Base-by-base conservation (phyloP, 35 echinoderm and acorn worm species). In the Apostichopus californicus region DNA sequence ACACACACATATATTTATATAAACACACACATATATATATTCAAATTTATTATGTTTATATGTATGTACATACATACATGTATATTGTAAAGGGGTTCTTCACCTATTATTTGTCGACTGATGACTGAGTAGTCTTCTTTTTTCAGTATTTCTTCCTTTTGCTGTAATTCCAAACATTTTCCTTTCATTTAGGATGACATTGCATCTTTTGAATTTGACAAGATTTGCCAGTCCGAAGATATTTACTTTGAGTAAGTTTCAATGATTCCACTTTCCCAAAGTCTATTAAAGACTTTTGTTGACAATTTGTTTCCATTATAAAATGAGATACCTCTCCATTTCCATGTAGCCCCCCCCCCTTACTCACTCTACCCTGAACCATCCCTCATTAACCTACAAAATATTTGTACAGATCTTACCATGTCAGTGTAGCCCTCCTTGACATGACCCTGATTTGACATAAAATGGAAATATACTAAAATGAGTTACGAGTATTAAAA, bases 201-300 rank as follows among this genome's bases (percentile, higher is more conserved):
- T 17, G 22, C 46, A 66, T 89, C 63, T 17, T 89, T 89, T 73
- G 86, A 89, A 20, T 89, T 89, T 66, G 24, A 73, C 24, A 57
- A 89, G n/a, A 17, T 89, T 18, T 89, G 61, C 86, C 60, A 73
- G 34, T 23, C 57, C 5, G 86, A 89, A 22, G 86, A 89, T 54
- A 26, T 55, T 4, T 73, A 28, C 26, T 89, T 73, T 55, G 64
- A 64, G 86, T 89, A 24, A 89, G 63, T 89, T 10, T 80, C 34
- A 85, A 58, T 9, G 2, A 8, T 58, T 58, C 11, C 7, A 18
- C 71, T 75, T 75, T 6, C 71, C 71, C 5, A 18, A 7, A 75
- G 71, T n/a, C 2, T 46, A 46, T 61, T 61, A 61, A 61, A 54
- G 8, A 81, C n/a, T 0, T 54, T 54, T 79, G 77, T 21, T 4